Base-by-base conservation (phyloP, 2,888 invertebrate genomes). In the Lithophane socia region DNA sequence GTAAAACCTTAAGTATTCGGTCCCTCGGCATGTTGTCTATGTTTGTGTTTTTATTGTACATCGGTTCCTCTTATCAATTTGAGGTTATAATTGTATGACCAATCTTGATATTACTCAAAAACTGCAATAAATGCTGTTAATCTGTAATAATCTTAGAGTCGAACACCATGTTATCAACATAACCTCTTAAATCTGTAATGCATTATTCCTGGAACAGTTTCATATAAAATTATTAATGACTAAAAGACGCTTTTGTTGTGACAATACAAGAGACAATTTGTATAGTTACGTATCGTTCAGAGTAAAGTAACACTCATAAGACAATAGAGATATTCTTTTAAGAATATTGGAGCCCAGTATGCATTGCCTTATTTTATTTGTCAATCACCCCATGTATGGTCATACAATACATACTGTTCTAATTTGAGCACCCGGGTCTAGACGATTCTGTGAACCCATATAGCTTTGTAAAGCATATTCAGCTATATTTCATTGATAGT, bases 21-120 rank as follows among this genome's bases (percentile, higher is more conserved):
- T n/a, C 4, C 16, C 8, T 60, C 4, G 3, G 1, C 4, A 21
- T 52, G 16, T 37, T 47, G 21, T 13, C 9, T 9, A 16, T 52
- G 7, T 66, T n/a, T 16, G n/a, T 56, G n/a, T 61, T n/a, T 70
- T 12, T 42, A 37, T 16, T 1, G 29, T 42, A 18, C n/a, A 13
- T 37, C 56, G 37, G 61, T 69, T 56, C 12, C 1, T 18, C 44
- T 67, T 47, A 82, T 56, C 37, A 71, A 76, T 76, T 85, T 70
- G 44, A 82, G 82, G 82, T 82, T 82, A 85, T 60, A 72, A 69
- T 82, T 75, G 64, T 49, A 44, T 81, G 16, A 60, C 5, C 21
- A 67, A 54, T 42, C 24, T 63, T 63, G 10, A 37, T 52, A 83
- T 24, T 44, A 12, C 1, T 18, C 3, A 21, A 24, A 42, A 67